A percentile compares a stretch with the other conserved stretches of the same genome.
phyloP scores from a whole-genome alignment of 2,113 vertebrate genomes.

The Orcinus orca region DNA sequence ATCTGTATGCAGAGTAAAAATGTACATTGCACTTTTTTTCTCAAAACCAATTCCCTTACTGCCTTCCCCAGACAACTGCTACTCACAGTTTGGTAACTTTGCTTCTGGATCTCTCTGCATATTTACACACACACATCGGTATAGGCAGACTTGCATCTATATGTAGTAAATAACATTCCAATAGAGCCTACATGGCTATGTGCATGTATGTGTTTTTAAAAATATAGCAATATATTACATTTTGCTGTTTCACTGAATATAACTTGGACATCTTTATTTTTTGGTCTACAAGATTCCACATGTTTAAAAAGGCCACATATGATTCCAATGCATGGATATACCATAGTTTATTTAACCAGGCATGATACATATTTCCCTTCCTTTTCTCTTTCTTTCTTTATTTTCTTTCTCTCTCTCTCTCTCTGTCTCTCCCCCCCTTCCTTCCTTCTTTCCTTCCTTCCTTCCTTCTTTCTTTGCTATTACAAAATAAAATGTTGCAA shows the following conservation, averaged over 20 bases:
- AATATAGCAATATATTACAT: not conserved
- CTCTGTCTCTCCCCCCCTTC: not conserved
- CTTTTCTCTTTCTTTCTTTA: too few species aligned
- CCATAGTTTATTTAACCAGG: not conserved
- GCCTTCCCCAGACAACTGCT: not conserved
- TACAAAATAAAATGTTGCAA: constrained; percentile 5
- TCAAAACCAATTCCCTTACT: not conserved
- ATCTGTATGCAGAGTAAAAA: not conserved
- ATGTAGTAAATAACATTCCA: not conserved
- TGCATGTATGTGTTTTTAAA: not conserved
- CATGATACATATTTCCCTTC: not conserved
- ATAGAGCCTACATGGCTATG: not conserved
- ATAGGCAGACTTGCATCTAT: not conserved
- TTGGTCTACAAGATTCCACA: not conserved
- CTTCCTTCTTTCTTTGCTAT: not conserved
- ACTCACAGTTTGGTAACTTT: not conserved
- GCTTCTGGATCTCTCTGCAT: not conserved
- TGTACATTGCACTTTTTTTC: not conserved
- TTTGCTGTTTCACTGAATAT: not conserved
- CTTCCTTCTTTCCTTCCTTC: not conserved
- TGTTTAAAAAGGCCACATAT: not conserved
- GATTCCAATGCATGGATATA: not conserved
- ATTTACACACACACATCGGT: not conserved
- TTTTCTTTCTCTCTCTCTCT: not conserved
- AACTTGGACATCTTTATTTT: not conserved